Conservation (phyloP, 2,888 invertebrate genomes). For the Steromphala cineraria region DNA sequence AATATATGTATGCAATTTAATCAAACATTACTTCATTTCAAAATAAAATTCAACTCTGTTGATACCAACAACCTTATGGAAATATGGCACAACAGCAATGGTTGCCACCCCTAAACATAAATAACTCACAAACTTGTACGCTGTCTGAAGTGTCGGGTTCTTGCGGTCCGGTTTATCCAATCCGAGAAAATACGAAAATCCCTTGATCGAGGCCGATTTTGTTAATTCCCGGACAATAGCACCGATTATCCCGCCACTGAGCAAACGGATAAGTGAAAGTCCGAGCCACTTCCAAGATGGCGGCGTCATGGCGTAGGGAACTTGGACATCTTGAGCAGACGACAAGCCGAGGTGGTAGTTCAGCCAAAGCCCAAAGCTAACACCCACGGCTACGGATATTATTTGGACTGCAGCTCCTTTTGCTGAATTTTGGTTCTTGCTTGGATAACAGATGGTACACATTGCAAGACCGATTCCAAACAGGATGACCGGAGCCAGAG, state of each 20-base stretch:
- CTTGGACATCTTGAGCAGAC: constrained; percentile 22
- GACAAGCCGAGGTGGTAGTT: constrained; percentile 59
- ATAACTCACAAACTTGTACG: constrained; percentile 60
- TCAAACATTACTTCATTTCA: constrained; percentile 47
- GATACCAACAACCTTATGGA: constrained; percentile 53
- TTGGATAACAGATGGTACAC: constrained; percentile 61
- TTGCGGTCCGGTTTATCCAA: constrained; percentile 56
- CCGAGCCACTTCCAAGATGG: constrained; percentile 51
- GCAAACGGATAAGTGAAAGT: constrained; percentile 51
- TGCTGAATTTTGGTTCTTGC: constrained; percentile 47
- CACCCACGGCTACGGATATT: constrained; percentile 51
- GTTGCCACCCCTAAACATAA: constrained; percentile 51
- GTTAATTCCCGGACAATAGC: constrained; percentile 44
- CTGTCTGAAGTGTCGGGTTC: constrained; percentile 53
- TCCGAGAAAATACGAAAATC: constrained; percentile 52
- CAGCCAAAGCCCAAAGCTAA: constrained; percentile 52
- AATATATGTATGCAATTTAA: too few relatives aligned
- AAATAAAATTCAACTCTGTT: constrained; percentile 50
- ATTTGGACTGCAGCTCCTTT: constrained; percentile 59
- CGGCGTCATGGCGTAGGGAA: constrained; percentile 37
- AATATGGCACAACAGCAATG: constrained; percentile 51
- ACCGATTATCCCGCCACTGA: constrained; percentile 49
- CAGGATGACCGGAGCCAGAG: constrained; percentile 51
- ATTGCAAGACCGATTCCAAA: constrained; percentile 50
- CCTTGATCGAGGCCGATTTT: constrained; percentile 45